These are phyloP conservation scores for Lagopus leucura DNA, from an alignment of 2,113 vertebrate species.

Conservation along the genomic window DNA sequence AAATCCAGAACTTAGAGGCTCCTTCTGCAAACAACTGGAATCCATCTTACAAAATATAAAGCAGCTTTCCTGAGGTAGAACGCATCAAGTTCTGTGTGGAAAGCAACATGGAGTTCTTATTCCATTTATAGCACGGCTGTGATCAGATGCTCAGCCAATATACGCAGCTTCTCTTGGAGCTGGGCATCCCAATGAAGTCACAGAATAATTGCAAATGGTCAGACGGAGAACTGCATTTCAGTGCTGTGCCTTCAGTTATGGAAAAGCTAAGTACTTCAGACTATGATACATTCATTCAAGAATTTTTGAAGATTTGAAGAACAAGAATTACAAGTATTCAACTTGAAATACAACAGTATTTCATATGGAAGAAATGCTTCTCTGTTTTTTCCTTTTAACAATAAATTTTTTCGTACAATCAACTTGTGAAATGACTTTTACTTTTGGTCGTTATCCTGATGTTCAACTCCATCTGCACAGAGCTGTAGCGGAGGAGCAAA, in stretches of 20 bases:
- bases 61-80: neutral
- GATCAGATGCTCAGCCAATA: neutral
- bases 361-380: neutral
- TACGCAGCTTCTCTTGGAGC: neutral
- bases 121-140: neutral
- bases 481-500: neutral
- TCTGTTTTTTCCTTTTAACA: neutral
- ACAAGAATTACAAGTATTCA: neutral
- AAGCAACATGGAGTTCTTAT: neutral
- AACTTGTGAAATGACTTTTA: neutral
- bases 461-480: neutral
- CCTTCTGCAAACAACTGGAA: neutral
- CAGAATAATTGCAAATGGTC: neutral
- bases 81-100: neutral
- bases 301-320: neutral
- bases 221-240: neutral
- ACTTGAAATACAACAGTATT: neutral
- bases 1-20: neutral
- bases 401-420: neutral
- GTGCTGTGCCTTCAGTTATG: neutral
- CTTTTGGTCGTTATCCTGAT: neutral
- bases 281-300: neutral
- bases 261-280: neutral
- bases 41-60: neutral
- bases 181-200: neutral